Evolutionary conservation across 1,140 invertebrate species (phyloP), one percentile per base, ranked within the genome.

Genomic region (Agrypnia vestita): DNA sequence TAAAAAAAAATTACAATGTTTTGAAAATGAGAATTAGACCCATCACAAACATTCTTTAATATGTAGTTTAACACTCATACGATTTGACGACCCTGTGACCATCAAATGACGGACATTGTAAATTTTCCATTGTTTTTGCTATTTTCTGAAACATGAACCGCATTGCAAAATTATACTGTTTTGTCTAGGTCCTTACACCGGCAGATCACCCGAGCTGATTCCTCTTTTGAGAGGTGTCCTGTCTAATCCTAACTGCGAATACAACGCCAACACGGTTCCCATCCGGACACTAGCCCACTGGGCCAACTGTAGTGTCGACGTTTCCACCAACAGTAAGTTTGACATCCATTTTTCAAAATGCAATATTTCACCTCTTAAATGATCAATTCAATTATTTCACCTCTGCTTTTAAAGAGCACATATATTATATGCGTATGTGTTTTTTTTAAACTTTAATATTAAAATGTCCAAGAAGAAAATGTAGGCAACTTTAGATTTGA

Each of bases 241-340:
- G 62, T 97, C 97, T 0, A 99, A 99, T 90, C 98, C 98, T 0
- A 99, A 99, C 89, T 99, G 97, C 88, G 98, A 99, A 90, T 99
- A 99, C 90, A 98, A 99, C 84, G 96, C 97, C 0, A 99, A 99
- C 89, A 99, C 97, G 87, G 92, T 99, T 71, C 96, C 98, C 0
- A 96, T 99, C 83, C 94, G 98, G 87, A 99, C 98, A 0, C 88
- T 99, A 13, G 96, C 97, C 3, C 97, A 97, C 85, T 99, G 98
- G 98, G 97, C 96, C 59, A 93, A 93, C 69, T 97, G 96, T 85
- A 96, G 92, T 15, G 64, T 79, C 8, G 82, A 83, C 49, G 79
- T 74, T 49, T 74, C 79, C 21, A 73, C 76, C 1, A 83, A 81
- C 73, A 73, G 79, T 83, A 61, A 81, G 73, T 77, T 15, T 1